A percentile compares a stretch with the other conserved stretches of the same genome.
Evolutionary conservation across 2,113 vertebrate species (phyloP).

Genomic region (Zosterops japonicus): DNA sequence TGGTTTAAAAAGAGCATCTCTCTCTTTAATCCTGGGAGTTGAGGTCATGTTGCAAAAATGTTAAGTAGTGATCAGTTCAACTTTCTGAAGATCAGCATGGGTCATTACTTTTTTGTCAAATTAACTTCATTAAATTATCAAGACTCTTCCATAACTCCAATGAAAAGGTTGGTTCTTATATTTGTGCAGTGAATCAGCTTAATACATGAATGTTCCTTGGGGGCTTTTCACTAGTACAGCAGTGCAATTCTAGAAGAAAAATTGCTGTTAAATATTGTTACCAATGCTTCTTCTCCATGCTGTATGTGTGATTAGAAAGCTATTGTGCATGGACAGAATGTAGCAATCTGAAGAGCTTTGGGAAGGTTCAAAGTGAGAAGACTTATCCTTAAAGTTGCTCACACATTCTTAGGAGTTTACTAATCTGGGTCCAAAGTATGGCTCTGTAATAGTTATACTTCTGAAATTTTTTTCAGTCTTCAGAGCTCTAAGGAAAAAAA

Average conservation of each 20-base stretch:
- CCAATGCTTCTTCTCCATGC: not conserved
- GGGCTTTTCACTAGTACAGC: not conserved
- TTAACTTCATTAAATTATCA: not conserved
- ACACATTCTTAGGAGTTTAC: not conserved
- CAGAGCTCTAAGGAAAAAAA: not conserved
- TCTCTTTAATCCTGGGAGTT: not conserved
- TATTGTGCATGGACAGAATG: not conserved
- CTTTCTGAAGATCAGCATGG: not conserved
- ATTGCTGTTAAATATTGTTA: not conserved
- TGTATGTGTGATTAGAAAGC: not conserved
- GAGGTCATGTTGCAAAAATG: not conserved
- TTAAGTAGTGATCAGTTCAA: not conserved
- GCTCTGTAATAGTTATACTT: not conserved
- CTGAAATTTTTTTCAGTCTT: not conserved
- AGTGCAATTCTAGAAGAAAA: not conserved
- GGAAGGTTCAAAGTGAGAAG: not conserved
- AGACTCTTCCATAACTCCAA: not conserved
- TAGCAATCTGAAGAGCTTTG: not conserved
- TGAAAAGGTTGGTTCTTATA: not conserved
- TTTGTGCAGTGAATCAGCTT: not conserved
- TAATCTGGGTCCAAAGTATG: not conserved
- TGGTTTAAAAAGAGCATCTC: not conserved
- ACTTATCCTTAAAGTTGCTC: not conserved
- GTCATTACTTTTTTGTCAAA: not conserved
- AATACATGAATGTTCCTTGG: not conserved